Base-by-base conservation (phyloP, 2,113 vertebrate genomes). In the Tor tambroides region DNA sequence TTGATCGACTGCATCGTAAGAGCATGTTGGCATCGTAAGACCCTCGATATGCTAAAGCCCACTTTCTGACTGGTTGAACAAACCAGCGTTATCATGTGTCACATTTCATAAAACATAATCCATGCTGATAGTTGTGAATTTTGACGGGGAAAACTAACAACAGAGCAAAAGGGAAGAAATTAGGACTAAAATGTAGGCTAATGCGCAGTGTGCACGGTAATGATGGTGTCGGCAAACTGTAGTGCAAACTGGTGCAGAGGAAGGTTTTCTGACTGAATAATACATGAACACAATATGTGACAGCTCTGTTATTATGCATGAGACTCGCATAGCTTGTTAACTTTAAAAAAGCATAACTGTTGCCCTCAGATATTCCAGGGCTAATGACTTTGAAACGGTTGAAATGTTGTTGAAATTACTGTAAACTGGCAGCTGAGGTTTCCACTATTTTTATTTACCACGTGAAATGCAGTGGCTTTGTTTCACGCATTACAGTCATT, bases 271-370 rank as follows among this genome's bases (percentile, higher is more conserved):
- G 28, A 35, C 80, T 51, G 28, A 83, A 83, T 71, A 7, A 83
- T 83, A 51, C 43, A 71, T 83, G 79, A 65, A 81, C 56, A 63
- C n/a, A 65, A 81, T 63, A 81, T 65, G 79, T 65, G 79, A 81
- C 59, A 28, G 59, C 79, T 81, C 32, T 8, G 59, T 63, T 65
- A 28, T 81, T 41, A 63, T 81, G 35, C 38, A 81, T 81, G 79
- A 81, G 56, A 59, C 35, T 61, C 8, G 7, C 14, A 35, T n/a
- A 65, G 51, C 77, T 59, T 59, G 51, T 79, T 59, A 80, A 59
- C 28, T 80, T 79, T 59, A 80, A 56, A 38, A 49, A 78, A 56
- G 19, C 46, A 78, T 17, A 21, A 32, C 26, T 54, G 26, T 54
- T 78, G 75, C 46, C 46, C 75, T 21, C 32, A 80, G 51, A 51